Evolutionary conservation across 1,140 invertebrate species (phyloP).

Genomic region (Homarus americanus): DNA sequence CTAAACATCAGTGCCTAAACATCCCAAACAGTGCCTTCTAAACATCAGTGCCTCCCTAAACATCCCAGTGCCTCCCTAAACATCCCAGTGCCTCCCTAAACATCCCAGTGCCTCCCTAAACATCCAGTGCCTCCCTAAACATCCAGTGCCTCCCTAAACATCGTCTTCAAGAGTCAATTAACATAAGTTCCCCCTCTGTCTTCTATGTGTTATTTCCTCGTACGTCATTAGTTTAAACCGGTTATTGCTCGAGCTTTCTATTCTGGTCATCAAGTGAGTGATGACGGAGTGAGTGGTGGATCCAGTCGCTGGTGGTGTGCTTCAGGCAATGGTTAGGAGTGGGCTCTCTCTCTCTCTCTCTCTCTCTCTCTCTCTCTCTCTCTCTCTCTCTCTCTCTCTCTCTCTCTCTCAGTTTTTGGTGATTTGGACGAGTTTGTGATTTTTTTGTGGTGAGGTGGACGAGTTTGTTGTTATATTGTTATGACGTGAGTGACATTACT

Average conservation of each 20-base stretch:
- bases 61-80: too few relatives aligned
- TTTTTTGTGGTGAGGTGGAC: too few relatives aligned
- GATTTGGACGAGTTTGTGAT: too few relatives aligned
- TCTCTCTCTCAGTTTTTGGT: too few relatives aligned
- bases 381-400: too few relatives aligned
- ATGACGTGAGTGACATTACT: too few relatives aligned
- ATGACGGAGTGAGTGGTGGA: background rate
- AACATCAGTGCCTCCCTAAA: too few relatives aligned
- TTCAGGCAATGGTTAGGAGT: background rate
- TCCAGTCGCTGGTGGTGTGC: background rate
- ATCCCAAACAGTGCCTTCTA: background rate
- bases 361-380: too few relatives aligned
- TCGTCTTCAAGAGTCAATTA: background rate
- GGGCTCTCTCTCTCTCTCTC: too few relatives aligned
- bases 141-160: background rate
- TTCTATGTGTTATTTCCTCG: background rate
- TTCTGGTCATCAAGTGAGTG: background rate
- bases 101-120: too few relatives aligned
- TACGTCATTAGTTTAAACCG: background rate
- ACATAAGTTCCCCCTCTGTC: background rate
- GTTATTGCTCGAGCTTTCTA: conserved; percentile 7
- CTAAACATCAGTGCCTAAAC: background rate
- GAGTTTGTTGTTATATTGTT: too few relatives aligned
- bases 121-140: background rate
- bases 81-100: too few relatives aligned